Conservation (phyloP, 2,113 vertebrate species). For the Halcyon malimbica region DNA sequence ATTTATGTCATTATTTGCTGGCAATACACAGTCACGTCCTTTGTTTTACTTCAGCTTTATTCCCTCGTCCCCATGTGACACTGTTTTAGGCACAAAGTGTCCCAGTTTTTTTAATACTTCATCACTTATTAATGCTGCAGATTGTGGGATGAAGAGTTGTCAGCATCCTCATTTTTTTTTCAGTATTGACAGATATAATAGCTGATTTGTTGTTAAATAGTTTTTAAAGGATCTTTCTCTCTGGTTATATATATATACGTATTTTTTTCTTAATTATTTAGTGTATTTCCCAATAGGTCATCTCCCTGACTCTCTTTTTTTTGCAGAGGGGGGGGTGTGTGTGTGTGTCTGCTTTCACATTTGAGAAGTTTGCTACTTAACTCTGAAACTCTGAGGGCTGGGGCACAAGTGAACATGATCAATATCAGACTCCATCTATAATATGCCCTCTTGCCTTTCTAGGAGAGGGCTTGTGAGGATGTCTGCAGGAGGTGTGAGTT, state of each 20-base stretch:
- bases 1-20: slow-evolving; percentile 33
- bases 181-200: slow-evolving; percentile 69
- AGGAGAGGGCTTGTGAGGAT: background rate
- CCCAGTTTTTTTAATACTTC: slow-evolving; percentile 66
- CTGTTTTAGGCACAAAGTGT: slow-evolving; percentile 49
- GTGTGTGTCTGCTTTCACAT: background rate
- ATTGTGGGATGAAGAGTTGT: slow-evolving; percentile 65
- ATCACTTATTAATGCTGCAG: slow-evolving; percentile 75
- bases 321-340: accelerated
- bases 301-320: background rate
- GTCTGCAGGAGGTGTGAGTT: background rate
- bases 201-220: slow-evolving; percentile 60
- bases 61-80: slow-evolving; percentile 54
- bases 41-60: slow-evolving; percentile 69
- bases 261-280: slow-evolving; percentile 34
- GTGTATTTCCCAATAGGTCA: background rate
- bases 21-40: slow-evolving; percentile 12
- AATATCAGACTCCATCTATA: background rate
- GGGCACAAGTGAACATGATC: background rate
- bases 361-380: slow-evolving; percentile 44
- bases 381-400: slow-evolving; percentile 15
- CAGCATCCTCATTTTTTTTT: slow-evolving; percentile 62
- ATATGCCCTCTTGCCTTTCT: background rate
- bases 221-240: slow-evolving; percentile 45
- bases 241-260: background rate